A percentile compares a stretch with the other conserved stretches of the same genome.
Evolutionary conservation across 2,888 invertebrate genomes (phyloP).

Genomic region (Pharmacophagus antenor): DNA sequence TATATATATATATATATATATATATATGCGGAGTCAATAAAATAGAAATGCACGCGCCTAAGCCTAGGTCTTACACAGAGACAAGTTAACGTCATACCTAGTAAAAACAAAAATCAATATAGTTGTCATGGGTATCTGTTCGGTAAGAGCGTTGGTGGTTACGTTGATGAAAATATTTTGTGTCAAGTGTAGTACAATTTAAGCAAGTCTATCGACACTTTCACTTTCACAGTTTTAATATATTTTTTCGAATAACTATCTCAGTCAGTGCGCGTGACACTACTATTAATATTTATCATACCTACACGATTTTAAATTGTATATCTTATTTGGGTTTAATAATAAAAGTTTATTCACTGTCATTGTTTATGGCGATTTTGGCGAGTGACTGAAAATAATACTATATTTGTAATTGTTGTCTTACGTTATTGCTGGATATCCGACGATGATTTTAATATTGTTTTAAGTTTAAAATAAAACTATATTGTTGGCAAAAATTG

Average conservation of each 20-base stretch:
- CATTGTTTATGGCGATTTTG: no score
- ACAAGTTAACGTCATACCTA: slow-evolving; percentile 7
- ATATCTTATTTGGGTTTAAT: neutral
- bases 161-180: slow-evolving; percentile 47
- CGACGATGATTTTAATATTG: no score
- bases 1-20: no score
- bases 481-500: no score
- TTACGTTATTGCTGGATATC: no score
- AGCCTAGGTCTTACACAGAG: slow-evolving; percentile 4
- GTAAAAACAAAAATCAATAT: slow-evolving; percentile 32
- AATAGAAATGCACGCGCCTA: no score
- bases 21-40: no score
- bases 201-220: slow-evolving; percentile 57
- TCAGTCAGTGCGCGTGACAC: slow-evolving; percentile 21
- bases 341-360: no score
- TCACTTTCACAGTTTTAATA: slow-evolving; percentile 62
- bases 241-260: slow-evolving; percentile 44
- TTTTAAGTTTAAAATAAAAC: no score
- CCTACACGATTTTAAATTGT: neutral
- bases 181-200: slow-evolving; percentile 53
- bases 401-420: no score
- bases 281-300: neutral
- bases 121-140: slow-evolving; percentile 35
- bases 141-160: slow-evolving; percentile 42
- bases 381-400: no score